A percentile compares a stretch with the other conserved stretches of the same genome.
These are phyloP conservation scores for Ambastaia sidthimunki DNA, from an alignment of 2,797 vertebrate species.

Conservation along the genomic window DNA sequence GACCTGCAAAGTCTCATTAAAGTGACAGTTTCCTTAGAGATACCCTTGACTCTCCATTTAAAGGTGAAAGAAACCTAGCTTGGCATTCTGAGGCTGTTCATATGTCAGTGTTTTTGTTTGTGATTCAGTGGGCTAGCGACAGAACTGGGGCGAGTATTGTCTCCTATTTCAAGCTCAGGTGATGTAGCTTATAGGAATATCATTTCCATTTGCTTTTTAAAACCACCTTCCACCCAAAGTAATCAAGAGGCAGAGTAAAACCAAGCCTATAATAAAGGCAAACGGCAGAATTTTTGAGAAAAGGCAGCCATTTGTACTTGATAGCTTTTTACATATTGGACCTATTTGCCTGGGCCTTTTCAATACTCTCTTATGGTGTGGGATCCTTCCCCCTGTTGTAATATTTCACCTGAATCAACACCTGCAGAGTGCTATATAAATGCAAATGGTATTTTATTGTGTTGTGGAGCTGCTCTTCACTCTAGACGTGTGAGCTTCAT, in stretches of 20 bases:
- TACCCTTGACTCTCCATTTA: conserved; percentile 42
- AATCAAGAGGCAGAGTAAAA: conserved; percentile 40
- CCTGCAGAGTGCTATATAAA: conserved; percentile 65
- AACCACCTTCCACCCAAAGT: conserved; percentile 17
- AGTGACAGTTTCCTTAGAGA: conserved; percentile 35
- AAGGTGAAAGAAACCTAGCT: conserved; percentile 53
- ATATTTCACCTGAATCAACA: conserved; percentile 64
- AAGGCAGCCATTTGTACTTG: conserved; percentile 53
- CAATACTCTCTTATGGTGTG: conserved; percentile 52
- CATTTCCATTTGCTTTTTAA: conserved; percentile 39
- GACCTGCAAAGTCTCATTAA: conserved; percentile 37
- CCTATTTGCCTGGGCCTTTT: conserved; percentile 53
- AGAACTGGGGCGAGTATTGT: conserved; percentile 32
- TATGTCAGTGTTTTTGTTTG: conserved; percentile 48
- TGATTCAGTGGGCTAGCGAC: conserved; percentile 44
- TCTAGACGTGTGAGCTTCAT: conserved; percentile 43
- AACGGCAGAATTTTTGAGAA: conserved; percentile 50
- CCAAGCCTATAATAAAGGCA: conserved; percentile 39
- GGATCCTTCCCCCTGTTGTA: conserved; percentile 47
- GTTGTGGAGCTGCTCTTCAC: conserved; percentile 41
- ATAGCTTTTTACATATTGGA: conserved; percentile 56
- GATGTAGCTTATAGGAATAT: conserved; percentile 21
- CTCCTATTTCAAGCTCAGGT: conserved; percentile 10
- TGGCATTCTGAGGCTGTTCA: conserved; percentile 45
- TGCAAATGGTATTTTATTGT: conserved; percentile 65